Percentiles rank a stretch among this genome's conserved stretches.
Evolutionary conservation across 2,113 vertebrate genomes (phyloP).

Genomic region (Regulus satrapa): DNA sequence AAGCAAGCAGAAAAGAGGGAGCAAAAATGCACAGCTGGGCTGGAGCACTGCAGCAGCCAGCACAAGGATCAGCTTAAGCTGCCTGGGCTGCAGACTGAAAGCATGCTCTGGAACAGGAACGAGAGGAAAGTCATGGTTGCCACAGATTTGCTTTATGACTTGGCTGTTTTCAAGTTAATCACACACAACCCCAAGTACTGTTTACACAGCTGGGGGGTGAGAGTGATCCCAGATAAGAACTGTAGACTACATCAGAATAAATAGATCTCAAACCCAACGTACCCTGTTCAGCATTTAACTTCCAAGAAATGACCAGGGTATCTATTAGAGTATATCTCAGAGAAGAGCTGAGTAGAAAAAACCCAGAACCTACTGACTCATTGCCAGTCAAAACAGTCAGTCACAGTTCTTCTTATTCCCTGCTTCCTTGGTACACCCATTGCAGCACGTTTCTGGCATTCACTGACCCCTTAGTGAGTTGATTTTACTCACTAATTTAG

Average conservation of each 20-base stretch:
- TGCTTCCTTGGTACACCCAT: background rate
- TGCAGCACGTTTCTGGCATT: background rate
- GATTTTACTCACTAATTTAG: background rate
- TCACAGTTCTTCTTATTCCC: background rate
- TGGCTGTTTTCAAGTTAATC: background rate
- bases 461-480: background rate
- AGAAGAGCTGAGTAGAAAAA: background rate
- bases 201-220: background rate
- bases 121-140: background rate
- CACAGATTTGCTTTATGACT: background rate
- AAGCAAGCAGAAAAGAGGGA: background rate
- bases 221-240: background rate
- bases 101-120: background rate
- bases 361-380: background rate
- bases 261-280: background rate
- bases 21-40: conserved; percentile 1
- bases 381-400: background rate
- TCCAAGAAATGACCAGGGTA: background rate
- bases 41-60: background rate
- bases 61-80: background rate
- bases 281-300: background rate
- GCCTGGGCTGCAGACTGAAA: background rate
- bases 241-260: background rate
- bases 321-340: background rate
- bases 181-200: background rate